Percentiles rank a stretch among this genome's conserved stretches.
These are phyloP conservation scores for Pachycephala philippinensis DNA, from an alignment of 2,113 vertebrate species.

Conservation along the genomic window DNA sequence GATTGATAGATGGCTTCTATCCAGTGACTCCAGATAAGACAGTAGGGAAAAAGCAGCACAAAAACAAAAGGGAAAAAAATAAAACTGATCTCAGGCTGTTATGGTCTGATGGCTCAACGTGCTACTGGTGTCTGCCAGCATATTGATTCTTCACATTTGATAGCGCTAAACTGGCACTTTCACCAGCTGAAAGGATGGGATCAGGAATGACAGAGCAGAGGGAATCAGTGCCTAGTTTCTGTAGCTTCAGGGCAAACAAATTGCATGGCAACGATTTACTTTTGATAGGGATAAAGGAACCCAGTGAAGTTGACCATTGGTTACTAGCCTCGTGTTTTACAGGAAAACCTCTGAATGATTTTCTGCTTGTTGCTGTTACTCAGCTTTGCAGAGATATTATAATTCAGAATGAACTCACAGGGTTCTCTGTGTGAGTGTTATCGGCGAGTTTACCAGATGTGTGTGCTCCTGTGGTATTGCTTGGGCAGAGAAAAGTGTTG, in stretches of 20 bases:
- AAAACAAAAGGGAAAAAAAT: conserved; percentile 23
- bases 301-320: background rate
- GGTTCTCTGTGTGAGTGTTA: background rate
- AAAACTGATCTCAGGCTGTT: conserved; percentile 40
- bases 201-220: conserved; percentile 28
- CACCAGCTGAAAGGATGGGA: conserved; percentile 5
- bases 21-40: conserved; percentile 56
- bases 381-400: background rate
- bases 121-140: conserved; percentile 56
- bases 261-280: background rate
- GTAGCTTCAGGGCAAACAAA: conserved; percentile 35
- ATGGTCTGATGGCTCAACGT: conserved; percentile 51
- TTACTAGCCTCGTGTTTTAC: background rate
- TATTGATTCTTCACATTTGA: conserved; percentile 61
- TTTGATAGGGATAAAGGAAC: conserved; percentile 39
- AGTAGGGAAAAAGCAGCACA: conserved; percentile 21
- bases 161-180: conserved; percentile 39
- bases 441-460: background rate
- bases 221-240: background rate
- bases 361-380: conserved; percentile 5
- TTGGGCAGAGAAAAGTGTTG: background rate
- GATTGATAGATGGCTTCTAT: conserved; percentile 61
- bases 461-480: background rate
- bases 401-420: background rate
- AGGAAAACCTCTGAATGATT: conserved; percentile 32